Base-by-base conservation (phyloP, 1,140 invertebrate genomes). In the Diachasma alloeum region DNA sequence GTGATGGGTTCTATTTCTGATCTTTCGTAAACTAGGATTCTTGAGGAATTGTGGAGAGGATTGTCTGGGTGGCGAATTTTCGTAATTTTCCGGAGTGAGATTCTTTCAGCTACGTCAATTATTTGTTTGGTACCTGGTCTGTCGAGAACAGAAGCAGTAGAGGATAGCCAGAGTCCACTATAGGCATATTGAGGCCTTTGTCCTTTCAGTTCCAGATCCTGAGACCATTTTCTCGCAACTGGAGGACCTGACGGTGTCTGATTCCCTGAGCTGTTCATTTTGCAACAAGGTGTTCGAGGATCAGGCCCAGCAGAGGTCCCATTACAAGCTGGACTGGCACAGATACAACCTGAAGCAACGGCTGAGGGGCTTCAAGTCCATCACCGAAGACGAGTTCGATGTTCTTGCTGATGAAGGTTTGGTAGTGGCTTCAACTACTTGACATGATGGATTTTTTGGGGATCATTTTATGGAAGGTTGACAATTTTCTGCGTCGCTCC, bases 251-350 rank as follows among this genome's bases (percentile, higher is more conserved):
- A 84, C 83, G n/a, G 82, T 91, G 68, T 90, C 90, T 1, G 88
- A 91, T 71, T 90, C 84, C 4, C 79, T 91, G 56, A 87, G 88
- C 74, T 93, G 92, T 79, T 92, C 91, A 0, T 92, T 90, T 81
- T 93, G 92, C 69, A 89, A 88, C 39, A 83, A 89, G 0, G 80
- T 85, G 24, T 92, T 92, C 81, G 83, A 87, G 22, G 85, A 91
- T 81, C 81, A 90, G 71, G 75, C 81, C 19, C 83, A 90, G 59
- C 92, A 92, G 79, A 81, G 91, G 72, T 80, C 89, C 19, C 94
- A 94, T 86, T 94, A 93, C 80, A 93, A 93, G 83, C 87, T 93
- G 39, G 93, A 94, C 86, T 94, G 93, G 93, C 93, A 94, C 85
- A 87, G 93, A 15, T 94, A 93, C 80, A 94, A 94, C 88, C 84